phyloP scores from a whole-genome alignment of 2,888 invertebrate species.

The Pyrochroa serraticornis region DNA sequence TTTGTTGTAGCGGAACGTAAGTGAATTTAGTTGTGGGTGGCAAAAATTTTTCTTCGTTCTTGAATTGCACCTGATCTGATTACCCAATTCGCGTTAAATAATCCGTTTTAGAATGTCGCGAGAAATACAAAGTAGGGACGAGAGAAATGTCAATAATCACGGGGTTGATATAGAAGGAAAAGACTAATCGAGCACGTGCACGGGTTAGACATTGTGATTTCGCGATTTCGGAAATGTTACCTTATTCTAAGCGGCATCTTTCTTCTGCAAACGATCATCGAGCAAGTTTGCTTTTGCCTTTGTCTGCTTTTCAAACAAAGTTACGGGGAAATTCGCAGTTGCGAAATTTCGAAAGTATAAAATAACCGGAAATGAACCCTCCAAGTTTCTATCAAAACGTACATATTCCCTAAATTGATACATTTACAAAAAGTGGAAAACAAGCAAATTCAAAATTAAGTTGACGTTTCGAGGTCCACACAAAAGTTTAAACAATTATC shows the following conservation, averaged over 20 bases:
- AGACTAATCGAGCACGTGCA: conserved; percentile 13
- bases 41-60: too few relatives aligned
- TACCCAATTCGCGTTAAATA: conserved; percentile 15
- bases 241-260: conserved; percentile 3
- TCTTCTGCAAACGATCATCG: conserved; percentile 5
- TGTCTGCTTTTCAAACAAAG: background rate
- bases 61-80: conserved; percentile 13
- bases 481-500: background rate
- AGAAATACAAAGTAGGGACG: conserved; percentile 17
- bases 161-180: conserved; percentile 8
- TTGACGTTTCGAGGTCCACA: too few relatives aligned
- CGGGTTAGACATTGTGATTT: conserved; percentile 9
- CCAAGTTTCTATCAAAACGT: too few relatives aligned
- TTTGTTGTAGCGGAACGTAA: too few relatives aligned
- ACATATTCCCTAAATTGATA: too few relatives aligned
- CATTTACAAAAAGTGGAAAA: background rate
- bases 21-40: too few relatives aligned
- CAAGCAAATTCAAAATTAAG: conserved; percentile 1
- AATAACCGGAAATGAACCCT: too few relatives aligned
- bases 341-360: background rate
- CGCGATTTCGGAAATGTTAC: conserved; percentile 11
- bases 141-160: conserved; percentile 17
- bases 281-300: conserved; percentile 3
- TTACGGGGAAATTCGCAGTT: background rate
- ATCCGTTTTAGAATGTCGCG: conserved; percentile 10